Conservation (phyloP, 2,113 vertebrate genomes). For the Tringa solitaria region DNA sequence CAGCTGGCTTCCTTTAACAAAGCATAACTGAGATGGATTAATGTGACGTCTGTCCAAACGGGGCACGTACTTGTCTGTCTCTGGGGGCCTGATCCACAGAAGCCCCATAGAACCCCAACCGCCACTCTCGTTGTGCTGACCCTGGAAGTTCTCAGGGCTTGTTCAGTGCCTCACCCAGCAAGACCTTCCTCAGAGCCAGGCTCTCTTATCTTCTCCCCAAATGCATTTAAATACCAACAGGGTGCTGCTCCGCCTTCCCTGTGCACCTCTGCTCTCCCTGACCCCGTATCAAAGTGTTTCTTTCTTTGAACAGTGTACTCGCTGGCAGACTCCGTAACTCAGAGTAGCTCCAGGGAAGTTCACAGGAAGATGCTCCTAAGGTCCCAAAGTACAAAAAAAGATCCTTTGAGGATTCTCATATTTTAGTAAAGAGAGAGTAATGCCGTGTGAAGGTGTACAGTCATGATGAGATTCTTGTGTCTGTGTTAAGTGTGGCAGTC, state of each 20-base stretch:
- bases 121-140: background rate
- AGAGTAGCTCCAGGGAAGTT: background rate
- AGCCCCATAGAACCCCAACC: background rate
- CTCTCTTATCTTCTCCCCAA: background rate
- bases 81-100: background rate
- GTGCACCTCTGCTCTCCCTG: background rate
- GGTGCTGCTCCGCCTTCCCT: background rate
- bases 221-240: background rate
- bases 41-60: background rate
- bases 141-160: background rate
- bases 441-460: background rate
- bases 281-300: background rate
- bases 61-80: rapidly evolving
- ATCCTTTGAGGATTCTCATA: background rate
- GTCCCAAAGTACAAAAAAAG: background rate
- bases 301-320: background rate
- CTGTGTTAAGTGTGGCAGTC: background rate
- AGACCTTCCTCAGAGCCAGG: background rate
- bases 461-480: background rate
- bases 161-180: background rate
- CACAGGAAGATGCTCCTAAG: background rate
- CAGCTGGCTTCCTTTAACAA: background rate
- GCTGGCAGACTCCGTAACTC: background rate
- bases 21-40: background rate
- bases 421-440: background rate